Conservation (phyloP, 2,113 vertebrate species). For the Ammospiza caudacuta region DNA sequence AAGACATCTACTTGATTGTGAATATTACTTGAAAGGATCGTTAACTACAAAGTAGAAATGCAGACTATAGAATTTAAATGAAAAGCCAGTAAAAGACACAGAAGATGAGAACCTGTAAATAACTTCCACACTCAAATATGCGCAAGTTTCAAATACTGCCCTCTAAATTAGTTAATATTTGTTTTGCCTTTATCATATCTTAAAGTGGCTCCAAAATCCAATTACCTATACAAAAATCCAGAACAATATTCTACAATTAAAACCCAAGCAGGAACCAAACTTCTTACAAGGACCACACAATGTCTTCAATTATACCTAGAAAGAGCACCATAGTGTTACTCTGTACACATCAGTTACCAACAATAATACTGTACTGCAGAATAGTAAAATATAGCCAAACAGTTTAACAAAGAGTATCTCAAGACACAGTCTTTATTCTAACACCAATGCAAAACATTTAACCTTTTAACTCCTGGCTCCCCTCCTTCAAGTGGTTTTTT, state of each 20-base stretch:
- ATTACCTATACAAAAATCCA: constrained; percentile 35
- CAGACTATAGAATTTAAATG: constrained; percentile 21
- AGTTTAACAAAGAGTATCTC: constrained; percentile 40
- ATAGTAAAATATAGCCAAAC: constrained; percentile 51
- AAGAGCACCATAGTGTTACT: constrained; percentile 51
- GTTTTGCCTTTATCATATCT: constrained; percentile 21
- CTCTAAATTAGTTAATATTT: constrained; percentile 4
- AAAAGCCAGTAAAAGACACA: not conserved
- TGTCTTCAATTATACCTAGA: constrained; percentile 62
- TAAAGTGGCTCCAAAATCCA: constrained; percentile 34
- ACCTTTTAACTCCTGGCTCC: constrained; percentile 17
- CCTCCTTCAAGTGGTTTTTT: not conserved
- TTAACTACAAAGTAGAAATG: not conserved
- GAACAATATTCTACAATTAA: constrained; percentile 54
- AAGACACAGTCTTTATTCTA: constrained; percentile 24
- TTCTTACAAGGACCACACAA: constrained; percentile 56
- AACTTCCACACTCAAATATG: not conserved
- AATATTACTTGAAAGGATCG: not conserved
- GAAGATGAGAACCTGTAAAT: not conserved
- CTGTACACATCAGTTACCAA: constrained; percentile 64
- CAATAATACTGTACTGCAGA: constrained; percentile 45
- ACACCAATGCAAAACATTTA: constrained; percentile 24
- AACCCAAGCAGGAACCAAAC: constrained; percentile 37
- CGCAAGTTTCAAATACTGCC: constrained; percentile 4
- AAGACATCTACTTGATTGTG: not conserved